Evolutionary conservation across 2,113 vertebrate genomes (phyloP).

Genomic region (Gymnocephalus cernua): DNA sequence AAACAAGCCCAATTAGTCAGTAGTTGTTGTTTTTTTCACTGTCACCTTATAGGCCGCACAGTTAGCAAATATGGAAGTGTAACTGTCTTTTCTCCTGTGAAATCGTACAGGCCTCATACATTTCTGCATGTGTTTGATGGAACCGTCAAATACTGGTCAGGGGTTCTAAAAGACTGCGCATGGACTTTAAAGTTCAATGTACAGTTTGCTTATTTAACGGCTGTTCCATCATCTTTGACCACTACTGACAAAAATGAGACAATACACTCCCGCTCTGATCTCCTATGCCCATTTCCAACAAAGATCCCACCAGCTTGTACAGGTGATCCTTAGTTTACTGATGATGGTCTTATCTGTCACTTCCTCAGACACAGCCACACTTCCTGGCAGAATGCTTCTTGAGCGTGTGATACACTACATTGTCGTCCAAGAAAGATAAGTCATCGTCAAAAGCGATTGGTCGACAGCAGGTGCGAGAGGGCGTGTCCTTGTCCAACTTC

Average conservation of each 20-base stretch:
- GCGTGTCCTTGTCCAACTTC: slow-evolving; percentile 93
- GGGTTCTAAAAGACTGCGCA: not conserved
- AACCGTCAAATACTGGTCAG: slow-evolving; percentile 4
- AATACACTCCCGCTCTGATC: slow-evolving; percentile 22
- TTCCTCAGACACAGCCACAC: slow-evolving; percentile 93
- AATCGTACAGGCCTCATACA: slow-evolving; percentile 13
- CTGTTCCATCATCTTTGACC: slow-evolving; percentile 23
- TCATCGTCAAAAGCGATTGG: slow-evolving; percentile 95
- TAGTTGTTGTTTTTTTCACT: slow-evolving; percentile 34
- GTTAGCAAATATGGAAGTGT: slow-evolving; percentile 49
- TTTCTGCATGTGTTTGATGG: slow-evolving; percentile 27
- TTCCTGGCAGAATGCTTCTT: slow-evolving; percentile 97
- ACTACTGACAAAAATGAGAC: slow-evolving; percentile 7
- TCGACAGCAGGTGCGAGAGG: slow-evolving; percentile 92
- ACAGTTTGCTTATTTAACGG: slow-evolving; percentile 1
- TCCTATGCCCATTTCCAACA: slow-evolving; percentile 20
- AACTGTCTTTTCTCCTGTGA: slow-evolving; percentile 44
- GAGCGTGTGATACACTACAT: slow-evolving; percentile 95
- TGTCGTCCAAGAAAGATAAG: slow-evolving; percentile 96
- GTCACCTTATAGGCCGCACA: slow-evolving; percentile 33
- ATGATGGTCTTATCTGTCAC: not conserved
- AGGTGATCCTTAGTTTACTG: slow-evolving; percentile 37
- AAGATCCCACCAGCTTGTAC: slow-evolving; percentile 33
- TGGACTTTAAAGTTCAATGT: slow-evolving; percentile 25
- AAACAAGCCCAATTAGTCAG: slow-evolving; percentile 8